Evolutionary conservation across 2,797 vertebrate genomes (phyloP).

Genomic region (Diglossa cyanea): DNA sequence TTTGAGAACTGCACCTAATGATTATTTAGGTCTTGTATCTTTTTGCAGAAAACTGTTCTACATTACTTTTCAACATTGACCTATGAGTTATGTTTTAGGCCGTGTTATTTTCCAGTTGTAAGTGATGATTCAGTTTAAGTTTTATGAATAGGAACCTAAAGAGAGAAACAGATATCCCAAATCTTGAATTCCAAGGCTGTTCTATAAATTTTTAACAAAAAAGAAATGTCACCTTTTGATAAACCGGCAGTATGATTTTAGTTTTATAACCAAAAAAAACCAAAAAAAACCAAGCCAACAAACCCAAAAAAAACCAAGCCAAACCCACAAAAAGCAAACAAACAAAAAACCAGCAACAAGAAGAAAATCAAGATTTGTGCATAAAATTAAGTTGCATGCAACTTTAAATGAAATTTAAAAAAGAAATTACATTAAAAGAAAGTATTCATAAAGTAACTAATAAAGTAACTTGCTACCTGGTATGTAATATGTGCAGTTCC

Average conservation of each 20-base stretch:
- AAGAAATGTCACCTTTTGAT: neutral
- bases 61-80: neutral
- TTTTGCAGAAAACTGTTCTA: neutral
- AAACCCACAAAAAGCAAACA: neutral
- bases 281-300: neutral
- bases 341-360: neutral
- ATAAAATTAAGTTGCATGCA: neutral
- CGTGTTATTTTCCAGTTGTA: neutral
- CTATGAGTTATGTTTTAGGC: neutral
- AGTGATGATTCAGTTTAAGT: neutral
- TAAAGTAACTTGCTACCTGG: neutral
- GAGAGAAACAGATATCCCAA: neutral
- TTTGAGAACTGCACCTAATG: neutral
- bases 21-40: neutral
- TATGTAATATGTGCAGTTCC: neutral
- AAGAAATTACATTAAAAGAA: constrained; percentile 5
- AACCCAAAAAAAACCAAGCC: neutral
- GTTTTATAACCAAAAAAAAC: neutral
- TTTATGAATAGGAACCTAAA: constrained; percentile 20
- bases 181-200: constrained; percentile 12
- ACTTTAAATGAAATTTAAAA: neutral
- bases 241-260: neutral
- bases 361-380: neutral
- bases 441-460: neutral
- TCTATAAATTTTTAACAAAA: neutral